phyloP scores from a whole-genome alignment of 1,140 invertebrate genomes.

The Probaryconus sp. region DNA sequence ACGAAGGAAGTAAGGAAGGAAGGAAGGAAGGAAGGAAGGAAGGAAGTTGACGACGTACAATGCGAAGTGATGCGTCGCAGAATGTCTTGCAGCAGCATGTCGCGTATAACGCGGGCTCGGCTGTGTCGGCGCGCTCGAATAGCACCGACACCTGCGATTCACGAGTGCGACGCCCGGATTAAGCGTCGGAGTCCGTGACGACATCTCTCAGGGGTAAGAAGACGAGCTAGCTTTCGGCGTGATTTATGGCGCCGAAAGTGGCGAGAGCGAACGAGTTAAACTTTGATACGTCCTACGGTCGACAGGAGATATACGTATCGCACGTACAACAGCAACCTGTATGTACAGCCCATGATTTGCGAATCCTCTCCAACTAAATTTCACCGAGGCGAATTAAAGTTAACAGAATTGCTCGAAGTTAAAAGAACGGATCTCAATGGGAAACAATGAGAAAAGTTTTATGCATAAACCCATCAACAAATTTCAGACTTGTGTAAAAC shows the following conservation, averaged over 20 bases:
- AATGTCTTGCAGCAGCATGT: conserved; percentile 14
- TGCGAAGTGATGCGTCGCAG: conserved; percentile 23
- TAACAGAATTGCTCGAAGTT: too few species aligned
- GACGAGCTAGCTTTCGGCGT: conserved; percentile 62
- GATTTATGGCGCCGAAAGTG: conserved; percentile 67
- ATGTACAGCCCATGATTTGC: too few species aligned
- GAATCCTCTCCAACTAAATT: too few species aligned
- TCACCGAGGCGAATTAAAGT: too few species aligned
- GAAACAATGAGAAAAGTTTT: too few species aligned
- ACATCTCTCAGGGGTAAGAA: conserved; percentile 61
- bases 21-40: neutral
- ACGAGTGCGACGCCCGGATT: conserved; percentile 56
- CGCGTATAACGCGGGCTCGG: neutral
- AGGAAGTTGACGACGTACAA: neutral
- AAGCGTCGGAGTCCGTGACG: conserved; percentile 56
- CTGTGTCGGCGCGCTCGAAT: conserved; percentile 37
- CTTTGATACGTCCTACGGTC: conserved; percentile 46
- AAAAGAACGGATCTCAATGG: too few species aligned
- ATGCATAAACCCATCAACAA: too few species aligned
- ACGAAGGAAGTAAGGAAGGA: conserved; percentile 24
- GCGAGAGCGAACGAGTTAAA: conserved; percentile 59
- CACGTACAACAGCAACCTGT: conserved; percentile 23
- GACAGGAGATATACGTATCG: conserved; percentile 40
- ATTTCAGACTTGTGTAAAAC: too few species aligned
- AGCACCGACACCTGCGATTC: conserved; percentile 55